phyloP scores from a whole-genome alignment of 2,113 vertebrate species.

The Dipodomys spectabilis region DNA sequence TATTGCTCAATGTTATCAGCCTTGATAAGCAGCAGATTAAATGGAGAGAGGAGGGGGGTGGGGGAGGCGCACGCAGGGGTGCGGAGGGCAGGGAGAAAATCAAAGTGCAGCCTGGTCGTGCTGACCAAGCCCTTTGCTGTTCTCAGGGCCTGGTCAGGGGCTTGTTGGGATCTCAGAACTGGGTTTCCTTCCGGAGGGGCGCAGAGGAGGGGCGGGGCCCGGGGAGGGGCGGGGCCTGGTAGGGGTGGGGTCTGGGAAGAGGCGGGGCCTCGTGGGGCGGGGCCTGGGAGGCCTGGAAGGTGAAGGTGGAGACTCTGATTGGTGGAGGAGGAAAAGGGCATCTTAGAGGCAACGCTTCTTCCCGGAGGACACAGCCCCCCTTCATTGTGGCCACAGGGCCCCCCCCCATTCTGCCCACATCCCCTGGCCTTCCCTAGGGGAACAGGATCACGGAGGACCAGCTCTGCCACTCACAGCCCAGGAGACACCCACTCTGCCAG shows the following conservation, averaged over 20 bases:
- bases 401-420: too few species aligned
- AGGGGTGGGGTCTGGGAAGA: too few species aligned
- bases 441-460: background rate
- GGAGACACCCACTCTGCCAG: background rate
- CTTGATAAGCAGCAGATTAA: conserved; percentile 85
- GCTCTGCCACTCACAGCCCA: background rate
- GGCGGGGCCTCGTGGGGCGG: too few species aligned
- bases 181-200: background rate
- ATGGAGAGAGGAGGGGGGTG: conserved; percentile 70
- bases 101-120: conserved; percentile 59
- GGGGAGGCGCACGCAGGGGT: conserved; percentile 63
- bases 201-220: background rate
- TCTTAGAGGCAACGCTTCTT: too few species aligned
- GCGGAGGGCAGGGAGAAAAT: conserved; percentile 15
- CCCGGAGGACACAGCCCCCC: background rate
- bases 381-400: background rate
- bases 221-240: too few species aligned
- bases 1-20: conserved; percentile 86
- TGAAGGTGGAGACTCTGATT: too few species aligned
- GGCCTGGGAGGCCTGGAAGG: background rate
- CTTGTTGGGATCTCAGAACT: background rate
- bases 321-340: background rate
- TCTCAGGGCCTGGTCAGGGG: background rate
- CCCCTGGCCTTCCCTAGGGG: too few species aligned
- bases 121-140: conserved; percentile 54